These are phyloP conservation scores for Monochamus saltuarius DNA, from an alignment of 1,140 invertebrate genomes.

Conservation along the genomic window DNA sequence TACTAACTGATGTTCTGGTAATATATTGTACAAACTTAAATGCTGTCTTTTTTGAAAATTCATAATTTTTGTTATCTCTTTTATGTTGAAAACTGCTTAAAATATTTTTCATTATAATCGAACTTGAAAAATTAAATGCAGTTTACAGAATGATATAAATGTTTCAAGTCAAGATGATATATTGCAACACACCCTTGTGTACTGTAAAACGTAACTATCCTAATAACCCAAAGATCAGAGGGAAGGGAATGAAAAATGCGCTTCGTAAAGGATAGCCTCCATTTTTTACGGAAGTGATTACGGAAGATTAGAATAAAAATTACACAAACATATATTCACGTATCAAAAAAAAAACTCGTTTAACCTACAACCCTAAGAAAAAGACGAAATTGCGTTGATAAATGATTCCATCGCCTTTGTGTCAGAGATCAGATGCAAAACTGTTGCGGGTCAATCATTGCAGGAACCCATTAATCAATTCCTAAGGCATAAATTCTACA, in stretches of 20 bases:
- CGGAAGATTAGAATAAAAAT: not conserved
- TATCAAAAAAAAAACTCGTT: constrained; percentile 7
- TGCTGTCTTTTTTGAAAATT: too few species aligned
- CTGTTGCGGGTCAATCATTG: constrained; percentile 26
- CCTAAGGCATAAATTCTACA: constrained; percentile 6
- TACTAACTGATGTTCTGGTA: too few species aligned
- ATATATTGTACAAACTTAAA: too few species aligned
- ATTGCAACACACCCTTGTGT: too few species aligned
- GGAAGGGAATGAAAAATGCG: not conserved
- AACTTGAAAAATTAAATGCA: too few species aligned
- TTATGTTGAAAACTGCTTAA: too few species aligned
- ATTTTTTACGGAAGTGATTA: too few species aligned
- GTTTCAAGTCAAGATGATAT: too few species aligned
- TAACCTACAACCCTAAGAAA: constrained; percentile 10
- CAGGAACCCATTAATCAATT: constrained; percentile 28
- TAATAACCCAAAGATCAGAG: constrained; percentile 2
- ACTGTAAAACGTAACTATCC: not conserved
- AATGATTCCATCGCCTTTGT: constrained; percentile 25
- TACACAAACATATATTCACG: constrained; percentile 21
- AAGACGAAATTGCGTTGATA: constrained; percentile 20
- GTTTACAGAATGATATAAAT: too few species aligned
- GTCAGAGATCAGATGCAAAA: constrained; percentile 33
- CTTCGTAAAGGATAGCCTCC: too few species aligned
- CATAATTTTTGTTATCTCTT: too few species aligned
- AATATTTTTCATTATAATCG: too few species aligned